These are phyloP conservation scores for Grus americana DNA, from an alignment of 2,113 vertebrate species.

Conservation along the genomic window DNA sequence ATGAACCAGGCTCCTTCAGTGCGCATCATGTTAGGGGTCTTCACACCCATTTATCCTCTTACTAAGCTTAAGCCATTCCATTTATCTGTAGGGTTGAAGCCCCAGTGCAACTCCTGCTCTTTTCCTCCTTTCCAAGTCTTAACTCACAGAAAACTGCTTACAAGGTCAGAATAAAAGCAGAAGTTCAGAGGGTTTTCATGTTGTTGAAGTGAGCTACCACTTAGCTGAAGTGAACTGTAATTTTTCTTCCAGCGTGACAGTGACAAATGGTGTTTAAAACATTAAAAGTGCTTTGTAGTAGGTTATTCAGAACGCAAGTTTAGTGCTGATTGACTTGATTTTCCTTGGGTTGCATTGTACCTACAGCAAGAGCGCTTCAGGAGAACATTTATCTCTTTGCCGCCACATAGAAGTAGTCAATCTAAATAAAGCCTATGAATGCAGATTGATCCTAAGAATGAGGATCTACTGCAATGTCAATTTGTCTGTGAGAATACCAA, in stretches of 20 bases:
- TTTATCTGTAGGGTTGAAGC: not conserved
- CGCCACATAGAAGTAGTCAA: not conserved
- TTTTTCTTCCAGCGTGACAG: conserved; percentile 49
- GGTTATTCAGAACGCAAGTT: conserved; percentile 4
- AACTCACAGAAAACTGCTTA: not conserved
- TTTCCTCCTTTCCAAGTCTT: not conserved
- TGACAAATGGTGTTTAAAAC: conserved; percentile 47
- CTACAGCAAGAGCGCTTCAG: not conserved
- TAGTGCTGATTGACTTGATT: conserved; percentile 25
- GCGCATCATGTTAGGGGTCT: not conserved
- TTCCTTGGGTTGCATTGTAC: conserved; percentile 12
- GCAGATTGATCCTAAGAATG: not conserved
- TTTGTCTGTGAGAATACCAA: conserved; percentile 4
- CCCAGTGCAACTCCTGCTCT: not conserved
- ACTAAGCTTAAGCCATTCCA: not conserved
- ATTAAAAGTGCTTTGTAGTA: conserved; percentile 27
- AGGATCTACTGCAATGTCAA: not conserved
- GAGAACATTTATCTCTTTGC: conserved; percentile 36
- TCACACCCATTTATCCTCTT: not conserved
- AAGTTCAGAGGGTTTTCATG: conserved; percentile 22
- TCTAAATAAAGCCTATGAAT: conserved; percentile 29
- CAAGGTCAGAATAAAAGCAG: conserved; percentile 9
- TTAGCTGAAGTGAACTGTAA: conserved; percentile 32
- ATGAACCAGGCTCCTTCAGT: not conserved
- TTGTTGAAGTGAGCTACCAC: conserved; percentile 37